Conservation (phyloP, 2,888 invertebrate species). For the Lissocephala sabroskyi region DNA sequence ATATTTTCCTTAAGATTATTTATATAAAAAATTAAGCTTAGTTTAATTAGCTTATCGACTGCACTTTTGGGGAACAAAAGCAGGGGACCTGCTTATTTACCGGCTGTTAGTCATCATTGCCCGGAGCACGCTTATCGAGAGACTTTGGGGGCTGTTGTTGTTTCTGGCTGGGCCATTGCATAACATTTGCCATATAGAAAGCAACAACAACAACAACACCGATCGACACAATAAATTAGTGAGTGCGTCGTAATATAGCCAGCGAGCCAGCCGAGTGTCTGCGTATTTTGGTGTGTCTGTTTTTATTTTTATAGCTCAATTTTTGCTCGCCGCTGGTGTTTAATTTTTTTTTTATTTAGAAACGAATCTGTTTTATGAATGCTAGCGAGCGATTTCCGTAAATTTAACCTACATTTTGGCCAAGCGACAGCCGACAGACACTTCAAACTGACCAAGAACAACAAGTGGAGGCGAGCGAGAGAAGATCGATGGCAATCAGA, state of each 20-base stretch:
- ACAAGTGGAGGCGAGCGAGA: conserved; percentile 1
- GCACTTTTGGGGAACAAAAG: neutral
- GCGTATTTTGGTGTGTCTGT: conserved; percentile 22
- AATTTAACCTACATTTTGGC: conserved; percentile 58
- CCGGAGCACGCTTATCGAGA: too few relatives aligned
- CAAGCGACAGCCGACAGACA: neutral
- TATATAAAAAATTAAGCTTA: too few relatives aligned
- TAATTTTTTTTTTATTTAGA: conserved; percentile 34
- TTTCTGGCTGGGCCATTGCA: too few relatives aligned
- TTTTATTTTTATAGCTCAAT: conserved; percentile 19
- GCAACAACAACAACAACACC: conserved; percentile 23
- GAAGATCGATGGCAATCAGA: neutral
- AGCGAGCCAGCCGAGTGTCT: neutral
- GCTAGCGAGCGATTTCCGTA: conserved; percentile 56
- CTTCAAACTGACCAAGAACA: conserved; percentile 17
- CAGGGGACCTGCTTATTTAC: neutral
- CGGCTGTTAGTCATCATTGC: neutral
- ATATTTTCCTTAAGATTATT: too few relatives aligned
- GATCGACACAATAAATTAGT: conserved; percentile 13
- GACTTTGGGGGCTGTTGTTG: too few relatives aligned
- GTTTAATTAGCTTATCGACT: too few relatives aligned
- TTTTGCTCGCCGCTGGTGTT: conserved; percentile 14
- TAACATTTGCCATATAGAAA: conserved; percentile 23
- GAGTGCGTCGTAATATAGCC: too few relatives aligned
- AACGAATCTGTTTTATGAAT: too few relatives aligned